Base-by-base conservation (phyloP, 2,797 vertebrate species). In the Australoheros facetus region DNA sequence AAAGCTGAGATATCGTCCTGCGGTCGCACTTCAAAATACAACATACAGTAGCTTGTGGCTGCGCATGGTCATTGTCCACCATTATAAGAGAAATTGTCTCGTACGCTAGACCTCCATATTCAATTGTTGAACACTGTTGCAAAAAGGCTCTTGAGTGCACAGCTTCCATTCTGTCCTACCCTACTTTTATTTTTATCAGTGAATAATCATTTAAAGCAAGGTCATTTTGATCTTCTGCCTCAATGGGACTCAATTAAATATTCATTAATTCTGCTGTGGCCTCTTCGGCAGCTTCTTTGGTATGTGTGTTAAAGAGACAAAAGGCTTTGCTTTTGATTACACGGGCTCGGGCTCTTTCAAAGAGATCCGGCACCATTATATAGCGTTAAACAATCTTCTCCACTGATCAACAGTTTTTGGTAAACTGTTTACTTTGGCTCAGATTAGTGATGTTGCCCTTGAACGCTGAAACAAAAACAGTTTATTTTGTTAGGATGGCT, bases 211-310 rank as follows among this genome's bases (percentile, higher is more conserved):
- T 95, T 95, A 94, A 93, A 95, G 93, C 95, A 94, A 96, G 95
- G 95, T 95, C 94, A 96, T 96, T 94, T 95, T 95, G 94, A 95
- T 96, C 95, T 94, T 95, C 92, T 94, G 87, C 91, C 90, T 96
- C 95, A 96, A 95, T 95, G 93, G 94, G 91, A 89, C 92, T 93
- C 94, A 94, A 96, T 96, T 95, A 95, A 95, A 96, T 95, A 95
- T 96, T 95, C 93, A 96, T 96, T 95, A 93, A 95, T 93, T 94
- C 92, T 92, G 92, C 93, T 91, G 91, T 93, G 93, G 93, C 93
- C 94, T 95, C 93, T 93, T 92, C 89, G 39, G 89, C 91, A 91
- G 90, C 86, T 92, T 94, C 94, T 94, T 94, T 94, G 92, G 91
- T 93, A 94, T 95, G 93, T 94, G 92, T 90, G 91, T 85, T 88